Conservation (phyloP, 2,888 invertebrate genomes). For the Lepeophtheirus nordmannii region DNA sequence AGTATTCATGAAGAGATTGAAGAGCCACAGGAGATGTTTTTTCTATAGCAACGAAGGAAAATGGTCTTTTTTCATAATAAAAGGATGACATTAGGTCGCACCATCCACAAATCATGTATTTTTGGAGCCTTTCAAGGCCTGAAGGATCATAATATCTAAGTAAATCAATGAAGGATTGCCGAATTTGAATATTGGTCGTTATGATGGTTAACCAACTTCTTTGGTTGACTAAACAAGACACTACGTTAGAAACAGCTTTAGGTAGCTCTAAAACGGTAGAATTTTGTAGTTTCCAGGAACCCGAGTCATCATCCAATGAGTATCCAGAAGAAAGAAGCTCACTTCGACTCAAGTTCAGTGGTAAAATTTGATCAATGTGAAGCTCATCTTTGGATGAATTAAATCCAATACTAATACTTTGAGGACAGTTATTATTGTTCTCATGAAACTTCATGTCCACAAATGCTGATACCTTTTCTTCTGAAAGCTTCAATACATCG, state of each 20-base stretch:
- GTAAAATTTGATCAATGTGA: background rate
- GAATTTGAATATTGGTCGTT: background rate
- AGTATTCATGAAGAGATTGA: background rate
- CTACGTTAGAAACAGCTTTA: background rate
- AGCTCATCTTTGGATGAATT: too few relatives aligned
- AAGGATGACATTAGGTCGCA: background rate
- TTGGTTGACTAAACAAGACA: background rate
- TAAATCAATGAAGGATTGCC: background rate
- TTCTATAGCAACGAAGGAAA: background rate
- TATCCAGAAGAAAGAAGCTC: background rate
- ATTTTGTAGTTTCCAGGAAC: background rate
- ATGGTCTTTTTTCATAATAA: background rate
- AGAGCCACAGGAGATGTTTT: background rate
- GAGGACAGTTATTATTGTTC: background rate
- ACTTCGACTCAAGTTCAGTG: background rate
- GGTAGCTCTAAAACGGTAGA: background rate
- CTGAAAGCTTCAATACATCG: background rate
- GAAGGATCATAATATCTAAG: background rate
- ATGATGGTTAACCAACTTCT: background rate
- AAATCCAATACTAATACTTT: background rate
- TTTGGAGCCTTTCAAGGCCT: background rate
- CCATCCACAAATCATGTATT: background rate
- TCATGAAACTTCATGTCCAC: background rate
- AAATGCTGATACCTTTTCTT: background rate
- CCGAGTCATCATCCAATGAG: background rate